Base-by-base conservation (phyloP, 2,888 invertebrate species). In the Adineta ricciae region DNA sequence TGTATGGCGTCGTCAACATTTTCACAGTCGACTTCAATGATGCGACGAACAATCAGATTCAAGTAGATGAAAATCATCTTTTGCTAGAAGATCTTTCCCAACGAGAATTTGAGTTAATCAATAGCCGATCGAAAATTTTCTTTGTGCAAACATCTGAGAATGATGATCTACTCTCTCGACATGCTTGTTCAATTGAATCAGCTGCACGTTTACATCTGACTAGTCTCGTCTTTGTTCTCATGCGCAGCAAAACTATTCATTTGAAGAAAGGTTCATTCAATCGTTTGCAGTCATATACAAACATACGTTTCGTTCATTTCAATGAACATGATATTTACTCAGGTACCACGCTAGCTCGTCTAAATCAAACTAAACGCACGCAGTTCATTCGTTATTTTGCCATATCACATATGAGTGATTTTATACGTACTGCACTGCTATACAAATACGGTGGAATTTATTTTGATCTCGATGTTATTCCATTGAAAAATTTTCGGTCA, bases 401-500 rank as follows among this genome's bases (percentile, higher is more conserved):
- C 4, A 78, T 78, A 24, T 41, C 41, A n/a, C 78, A 78, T 21
- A 78, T 78, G 78, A 41, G 41, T 19, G 78, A 78, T 41, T 41
- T 41, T 78, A 41, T 78, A 9, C 38, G 78, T 38, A 78, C 78
- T 16, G 41, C 78, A 41, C 78, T 78, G 7, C n/a, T 78, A 41
- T 78, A 78, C 41, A 78, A 78, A 78, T 78, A 78, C 41, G 78
- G 78, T 78, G 78, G 78, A 41, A 78, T 78, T 41, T 78, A 78
- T 78, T 78, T 78, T 78, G 78, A 78, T 78, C 41, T 78, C 11
- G 78, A 78, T 41, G 41, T 78, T 11, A 78, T 78, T n/a, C 78
- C 78, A 41, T 78, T 78, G 11, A 78, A 41, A 78, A 38, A 3
- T 5, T 78, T 78, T 41, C 2, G 16, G 1, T 16, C 1, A 41